Evolutionary conservation across 2,888 invertebrate species (phyloP).

Genomic region (Chrysomela aeneicollis): DNA sequence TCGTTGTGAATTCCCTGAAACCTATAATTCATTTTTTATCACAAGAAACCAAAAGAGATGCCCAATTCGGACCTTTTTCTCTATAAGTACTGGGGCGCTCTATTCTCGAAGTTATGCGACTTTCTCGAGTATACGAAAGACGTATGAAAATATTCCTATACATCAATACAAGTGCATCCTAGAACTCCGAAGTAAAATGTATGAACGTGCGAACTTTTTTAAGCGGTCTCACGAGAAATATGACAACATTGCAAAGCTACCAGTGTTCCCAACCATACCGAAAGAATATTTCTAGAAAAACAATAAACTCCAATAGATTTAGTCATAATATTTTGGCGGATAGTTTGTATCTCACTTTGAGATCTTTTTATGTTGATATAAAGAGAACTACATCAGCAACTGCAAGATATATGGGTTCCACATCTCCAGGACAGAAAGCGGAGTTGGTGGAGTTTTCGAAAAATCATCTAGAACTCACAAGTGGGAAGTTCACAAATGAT

Average conservation of each 20-base stretch:
- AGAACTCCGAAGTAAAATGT: not conserved
- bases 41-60: too few species aligned
- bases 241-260: not conserved
- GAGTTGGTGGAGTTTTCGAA: conserved; percentile 17
- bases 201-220: not conserved
- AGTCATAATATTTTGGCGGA: too few species aligned
- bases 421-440: conserved; percentile 11
- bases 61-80: too few species aligned
- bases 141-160: conserved; percentile 9
- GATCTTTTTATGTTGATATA: not conserved
- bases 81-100: not conserved
- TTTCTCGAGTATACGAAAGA: not conserved
- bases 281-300: not conserved
- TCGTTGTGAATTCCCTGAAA: too few species aligned
- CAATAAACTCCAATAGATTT: too few species aligned
- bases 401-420: too few species aligned
- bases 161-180: not conserved
- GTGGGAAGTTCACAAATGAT: conserved; percentile 20
- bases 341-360: not conserved
- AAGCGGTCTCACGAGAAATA: not conserved
- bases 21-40: too few species aligned
- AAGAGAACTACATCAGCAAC: not conserved
- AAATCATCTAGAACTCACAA: conserved; percentile 15
- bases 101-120: conserved; percentile 6
- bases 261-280: not conserved